These are phyloP conservation scores for Julus scanicus DNA, from an alignment of 2,888 invertebrate genomes.

Conservation along the genomic window DNA sequence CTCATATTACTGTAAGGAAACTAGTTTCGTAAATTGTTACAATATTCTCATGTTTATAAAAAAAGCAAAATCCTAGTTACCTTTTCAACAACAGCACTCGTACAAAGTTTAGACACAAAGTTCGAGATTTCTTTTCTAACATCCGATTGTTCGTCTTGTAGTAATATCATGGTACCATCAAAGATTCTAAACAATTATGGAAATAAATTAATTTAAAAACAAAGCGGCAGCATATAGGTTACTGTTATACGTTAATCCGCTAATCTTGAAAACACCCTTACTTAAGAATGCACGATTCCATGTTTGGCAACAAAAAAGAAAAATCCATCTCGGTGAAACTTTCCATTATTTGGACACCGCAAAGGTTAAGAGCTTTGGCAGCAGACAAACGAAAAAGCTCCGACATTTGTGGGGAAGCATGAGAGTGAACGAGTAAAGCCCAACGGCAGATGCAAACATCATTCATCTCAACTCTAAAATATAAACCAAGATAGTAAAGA, in stretches of 20 bases:
- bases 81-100: neutral
- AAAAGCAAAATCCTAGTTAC: neutral
- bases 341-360: neutral
- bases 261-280: neutral
- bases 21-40: too few species aligned
- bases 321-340: neutral
- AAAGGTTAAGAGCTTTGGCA: slow-evolving; percentile 41
- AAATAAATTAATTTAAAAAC: neutral
- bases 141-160: slow-evolving; percentile 53
- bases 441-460: neutral
- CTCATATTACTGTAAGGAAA: too few species aligned
- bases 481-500: neutral
- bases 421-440: neutral
- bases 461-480: neutral
- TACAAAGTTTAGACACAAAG: slow-evolving; percentile 34
- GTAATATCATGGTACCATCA: slow-evolving; percentile 23
- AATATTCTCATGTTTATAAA: neutral
- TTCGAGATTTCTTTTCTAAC: slow-evolving; percentile 49
- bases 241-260: too few species aligned
- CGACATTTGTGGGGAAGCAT: slow-evolving; percentile 1
- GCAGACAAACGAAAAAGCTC: slow-evolving; percentile 40
- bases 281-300: neutral
- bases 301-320: neutral
- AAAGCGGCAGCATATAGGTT: too few species aligned
- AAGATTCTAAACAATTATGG: slow-evolving; percentile 27